Conservation (phyloP, 1,140 invertebrate species). For the Gonatopus flavifemur region DNA sequence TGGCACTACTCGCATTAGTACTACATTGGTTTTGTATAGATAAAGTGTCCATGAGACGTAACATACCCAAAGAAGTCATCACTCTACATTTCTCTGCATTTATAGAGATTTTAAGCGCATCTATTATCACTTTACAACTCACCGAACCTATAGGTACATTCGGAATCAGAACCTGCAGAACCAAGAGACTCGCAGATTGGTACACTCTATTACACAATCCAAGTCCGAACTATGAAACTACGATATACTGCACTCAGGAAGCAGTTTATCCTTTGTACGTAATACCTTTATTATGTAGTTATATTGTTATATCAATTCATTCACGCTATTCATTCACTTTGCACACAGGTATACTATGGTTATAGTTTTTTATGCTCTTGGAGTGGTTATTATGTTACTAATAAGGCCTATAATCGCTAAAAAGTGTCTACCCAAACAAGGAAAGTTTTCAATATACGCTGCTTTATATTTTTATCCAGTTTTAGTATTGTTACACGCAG, state of each 20-base stretch:
- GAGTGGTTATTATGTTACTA: constrained; percentile 78
- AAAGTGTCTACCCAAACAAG: constrained; percentile 67
- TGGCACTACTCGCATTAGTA: constrained; percentile 81
- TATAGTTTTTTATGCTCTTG: constrained; percentile 87
- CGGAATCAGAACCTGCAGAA: constrained; percentile 74
- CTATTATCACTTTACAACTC: constrained; percentile 73
- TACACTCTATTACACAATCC: constrained; percentile 95
- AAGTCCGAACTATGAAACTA: constrained; percentile 84
- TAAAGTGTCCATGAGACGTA: constrained; percentile 73
- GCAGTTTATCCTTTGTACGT: constrained; percentile 95
- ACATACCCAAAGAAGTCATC: constrained; percentile 72
- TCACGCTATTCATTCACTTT: constrained; percentile 31
- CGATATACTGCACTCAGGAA: constrained; percentile 92
- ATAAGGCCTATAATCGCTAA: constrained; percentile 71
- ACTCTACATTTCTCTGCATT: constrained; percentile 77
- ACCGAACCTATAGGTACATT: constrained; percentile 78
- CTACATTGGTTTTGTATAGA: constrained; percentile 93
- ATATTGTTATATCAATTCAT: background rate
- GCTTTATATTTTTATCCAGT: constrained; percentile 94
- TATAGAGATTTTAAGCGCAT: constrained; percentile 74
- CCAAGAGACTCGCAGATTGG: constrained; percentile 86
- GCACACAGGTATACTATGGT: constrained; percentile 95
- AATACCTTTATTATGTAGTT: constrained; percentile 3
- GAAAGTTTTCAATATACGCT: constrained; percentile 84
- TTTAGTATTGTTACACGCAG: constrained; percentile 82